Base-by-base conservation (phyloP, 2,888 invertebrate species). In the Sarcophaga rosellei region DNA sequence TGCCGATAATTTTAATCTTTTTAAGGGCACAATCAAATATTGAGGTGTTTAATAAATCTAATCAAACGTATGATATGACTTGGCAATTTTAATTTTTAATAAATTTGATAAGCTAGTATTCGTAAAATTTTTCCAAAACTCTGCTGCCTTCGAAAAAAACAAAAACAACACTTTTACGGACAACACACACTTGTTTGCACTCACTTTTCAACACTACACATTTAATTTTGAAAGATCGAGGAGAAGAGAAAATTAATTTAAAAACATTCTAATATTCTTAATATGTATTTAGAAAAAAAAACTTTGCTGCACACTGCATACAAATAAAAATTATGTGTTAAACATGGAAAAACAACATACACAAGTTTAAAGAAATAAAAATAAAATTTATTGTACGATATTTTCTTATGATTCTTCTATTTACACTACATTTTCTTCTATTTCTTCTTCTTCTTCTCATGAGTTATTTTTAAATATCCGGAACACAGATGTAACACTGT, bases 391-490 rank as follows among this genome's bases (percentile, higher is more conserved):
- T 47, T 76, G 8, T 70, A 72, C 20, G 53, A 63, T 53, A 17
- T 53, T 53, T 53, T 53, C 4, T 53, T 17, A 15, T 17, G 12
- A 15, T 53, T 53, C 17, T 53, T 15, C 12, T 53, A 4, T 53
- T 15, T 15, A 53, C 4, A 53, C 8, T 53, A 15, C 17, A 53
- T 23, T 66, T 53, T 69, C 10, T 66, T 66, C 20, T 17, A 59
- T n/a, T 53, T 78, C 10, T 25, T 73, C 11, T 70, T 78, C n/a
- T 44, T 72, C 59, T 81, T 61, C 17, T 62, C 20, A 23, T 12
- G 44, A 79, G 72, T 59, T 86, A 86, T 82, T 86, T 86, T 82
- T 86, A 86, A 80, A 86, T 83, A 86, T 86, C 85, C 85, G 85
- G 85, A 86, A 83, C 76, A 76, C 72, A 80, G 73, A 80, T 78